phyloP scores from a whole-genome alignment of 1,140 invertebrate species.

The Ceratina japonica region DNA sequence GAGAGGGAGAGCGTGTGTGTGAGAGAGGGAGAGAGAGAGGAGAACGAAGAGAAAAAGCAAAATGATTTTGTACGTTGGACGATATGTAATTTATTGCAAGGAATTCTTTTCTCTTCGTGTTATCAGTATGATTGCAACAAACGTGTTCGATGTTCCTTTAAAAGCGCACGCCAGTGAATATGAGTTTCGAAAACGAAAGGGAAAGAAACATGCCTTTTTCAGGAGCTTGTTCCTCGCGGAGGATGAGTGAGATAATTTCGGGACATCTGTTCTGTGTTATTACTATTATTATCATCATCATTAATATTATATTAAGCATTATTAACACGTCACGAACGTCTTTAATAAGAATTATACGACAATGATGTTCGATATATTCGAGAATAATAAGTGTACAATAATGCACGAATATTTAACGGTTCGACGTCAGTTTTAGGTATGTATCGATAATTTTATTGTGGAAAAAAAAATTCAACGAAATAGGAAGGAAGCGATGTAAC shows the following conservation, averaged over 20 bases:
- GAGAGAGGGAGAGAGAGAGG: background rate
- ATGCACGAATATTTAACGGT: slow-evolving; percentile 52
- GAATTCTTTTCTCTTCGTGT: slow-evolving; percentile 43
- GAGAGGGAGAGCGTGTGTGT: slow-evolving; percentile 22
- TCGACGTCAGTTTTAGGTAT: slow-evolving; percentile 43
- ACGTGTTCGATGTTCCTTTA: slow-evolving; percentile 74
- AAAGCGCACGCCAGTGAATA: slow-evolving; percentile 60
- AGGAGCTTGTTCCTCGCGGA: slow-evolving; percentile 34
- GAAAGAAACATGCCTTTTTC: background rate
- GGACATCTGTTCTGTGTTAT: background rate
- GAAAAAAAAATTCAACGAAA: slow-evolving; percentile 39
- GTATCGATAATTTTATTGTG: slow-evolving; percentile 41
- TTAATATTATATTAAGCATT: slow-evolving; percentile 23
- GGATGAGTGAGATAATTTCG: slow-evolving; percentile 43
- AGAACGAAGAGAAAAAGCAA: slow-evolving; percentile 42
- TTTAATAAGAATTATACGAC: slow-evolving; percentile 61
- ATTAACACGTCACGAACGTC: slow-evolving; percentile 51
- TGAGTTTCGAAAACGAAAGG: slow-evolving; percentile 43
- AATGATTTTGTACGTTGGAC: slow-evolving; percentile 59
- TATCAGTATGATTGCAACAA: slow-evolving; percentile 48
- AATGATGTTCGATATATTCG: slow-evolving; percentile 76
- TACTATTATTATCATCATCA: background rate
- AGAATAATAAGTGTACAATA: slow-evolving; percentile 49
- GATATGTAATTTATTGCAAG: slow-evolving; percentile 70
- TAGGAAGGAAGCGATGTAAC: slow-evolving; percentile 35